phyloP scores from a whole-genome alignment of 2,888 invertebrate genomes.

The Hyles lineata region DNA sequence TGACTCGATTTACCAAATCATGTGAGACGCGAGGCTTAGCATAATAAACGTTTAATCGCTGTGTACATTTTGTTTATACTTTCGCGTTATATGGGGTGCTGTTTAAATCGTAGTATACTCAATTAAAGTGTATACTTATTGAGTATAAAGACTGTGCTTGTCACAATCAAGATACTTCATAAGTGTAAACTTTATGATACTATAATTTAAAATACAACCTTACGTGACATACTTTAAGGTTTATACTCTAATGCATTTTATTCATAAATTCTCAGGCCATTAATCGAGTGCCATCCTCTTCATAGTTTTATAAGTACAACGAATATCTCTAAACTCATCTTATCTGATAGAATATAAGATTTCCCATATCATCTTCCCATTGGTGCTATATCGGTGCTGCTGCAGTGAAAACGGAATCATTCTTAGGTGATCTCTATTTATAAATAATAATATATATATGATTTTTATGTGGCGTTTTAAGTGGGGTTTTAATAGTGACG shows the following conservation, averaged over 20 bases:
- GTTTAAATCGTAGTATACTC: conserved; percentile 15
- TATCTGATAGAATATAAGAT: conserved; percentile 55
- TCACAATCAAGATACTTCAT: not conserved
- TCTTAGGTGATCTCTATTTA: conserved; percentile 79
- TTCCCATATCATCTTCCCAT: conserved; percentile 47
- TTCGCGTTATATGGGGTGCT: conserved; percentile 46
- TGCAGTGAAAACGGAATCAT: conserved; percentile 67
- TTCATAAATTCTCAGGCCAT: conserved; percentile 84
- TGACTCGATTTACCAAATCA: conserved; percentile 83
- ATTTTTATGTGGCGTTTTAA: conserved; percentile 55
- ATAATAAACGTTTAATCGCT: conserved; percentile 62
- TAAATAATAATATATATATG: conserved; percentile 74
- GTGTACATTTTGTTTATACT: conserved; percentile 68
- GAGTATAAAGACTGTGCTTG: not conserved
- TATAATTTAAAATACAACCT: conserved; percentile 41
- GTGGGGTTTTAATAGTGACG: conserved; percentile 49
- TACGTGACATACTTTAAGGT: conserved; percentile 69
- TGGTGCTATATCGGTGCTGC: conserved; percentile 75
- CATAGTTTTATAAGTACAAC: conserved; percentile 76
- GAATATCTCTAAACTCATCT: conserved; percentile 69
- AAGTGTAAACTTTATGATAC: conserved; percentile 17
- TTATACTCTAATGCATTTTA: conserved; percentile 83
- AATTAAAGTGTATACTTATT: conserved; percentile 7
- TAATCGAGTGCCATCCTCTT: conserved; percentile 83
- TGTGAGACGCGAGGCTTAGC: conserved; percentile 78